Conservation (phyloP, 2,888 invertebrate genomes). For the Trissoscelio sp. region DNA sequence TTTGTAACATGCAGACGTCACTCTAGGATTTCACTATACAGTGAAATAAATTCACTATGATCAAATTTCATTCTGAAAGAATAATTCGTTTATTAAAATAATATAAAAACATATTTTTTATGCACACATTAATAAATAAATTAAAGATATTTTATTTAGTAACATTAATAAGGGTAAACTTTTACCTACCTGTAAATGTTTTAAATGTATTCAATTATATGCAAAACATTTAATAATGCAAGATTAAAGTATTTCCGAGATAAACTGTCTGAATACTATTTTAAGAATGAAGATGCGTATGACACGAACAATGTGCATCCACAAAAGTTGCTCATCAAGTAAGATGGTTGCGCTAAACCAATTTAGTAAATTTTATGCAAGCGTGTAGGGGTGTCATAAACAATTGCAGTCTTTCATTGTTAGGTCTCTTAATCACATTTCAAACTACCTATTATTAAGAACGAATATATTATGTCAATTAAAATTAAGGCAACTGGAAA, state of each 20-base stretch:
- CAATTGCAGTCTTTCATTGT: not conserved
- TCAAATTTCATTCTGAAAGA: too few relatives aligned
- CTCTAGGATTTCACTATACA: too few relatives aligned
- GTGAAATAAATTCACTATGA: too few relatives aligned
- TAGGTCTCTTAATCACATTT: not conserved
- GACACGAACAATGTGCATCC: conserved; percentile 17
- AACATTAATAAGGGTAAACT: too few relatives aligned
- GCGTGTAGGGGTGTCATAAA: not conserved
- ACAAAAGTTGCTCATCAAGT: conserved; percentile 21
- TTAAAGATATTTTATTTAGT: too few relatives aligned
- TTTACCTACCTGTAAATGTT: too few relatives aligned
- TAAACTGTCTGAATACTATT: conserved; percentile 1
- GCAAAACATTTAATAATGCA: too few relatives aligned
- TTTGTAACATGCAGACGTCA: too few relatives aligned
- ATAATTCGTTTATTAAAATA: too few relatives aligned
- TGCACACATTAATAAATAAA: too few relatives aligned
- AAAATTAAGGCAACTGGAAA: not conserved
- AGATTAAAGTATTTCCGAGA: not conserved
- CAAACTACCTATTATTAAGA: not conserved
- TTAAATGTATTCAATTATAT: too few relatives aligned
- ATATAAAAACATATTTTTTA: too few relatives aligned
- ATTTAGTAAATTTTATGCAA: conserved; percentile 16
- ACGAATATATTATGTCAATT: not conserved
- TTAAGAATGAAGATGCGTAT: not conserved
- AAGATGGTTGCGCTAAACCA: conserved; percentile 19